Evolutionary conservation across 2,797 vertebrate genomes (phyloP).

Genomic region (Salarias fasciatus): DNA sequence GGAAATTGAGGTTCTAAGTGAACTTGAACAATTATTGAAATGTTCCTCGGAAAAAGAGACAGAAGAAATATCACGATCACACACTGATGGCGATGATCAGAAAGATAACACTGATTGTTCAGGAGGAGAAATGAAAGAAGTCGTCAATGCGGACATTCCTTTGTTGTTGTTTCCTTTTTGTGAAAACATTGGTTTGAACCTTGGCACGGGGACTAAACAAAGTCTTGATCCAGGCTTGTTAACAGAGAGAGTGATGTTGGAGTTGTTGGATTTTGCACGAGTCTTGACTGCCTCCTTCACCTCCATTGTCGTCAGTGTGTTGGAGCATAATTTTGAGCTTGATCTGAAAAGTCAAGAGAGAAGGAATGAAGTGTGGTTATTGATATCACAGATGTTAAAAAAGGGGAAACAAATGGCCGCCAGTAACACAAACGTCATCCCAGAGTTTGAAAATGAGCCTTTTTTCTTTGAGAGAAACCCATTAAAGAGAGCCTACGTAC

Average conservation of each 20-base stretch:
- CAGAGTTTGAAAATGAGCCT: neutral
- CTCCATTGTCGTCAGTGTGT: constrained; percentile 20
- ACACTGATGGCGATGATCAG: neutral
- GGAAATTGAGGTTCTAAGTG: constrained; percentile 1
- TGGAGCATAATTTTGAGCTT: constrained; percentile 44
- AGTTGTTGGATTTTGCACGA: constrained; percentile 21
- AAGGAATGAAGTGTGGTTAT: constrained; percentile 5
- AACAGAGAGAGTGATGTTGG: constrained; percentile 33
- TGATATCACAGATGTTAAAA: constrained; percentile 4
- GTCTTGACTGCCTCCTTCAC: constrained; percentile 15
- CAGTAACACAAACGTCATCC: neutral
- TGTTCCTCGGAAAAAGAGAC: constrained; percentile 9
- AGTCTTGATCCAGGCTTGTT: constrained; percentile 30
- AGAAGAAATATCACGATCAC: neutral
- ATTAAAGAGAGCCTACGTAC: neutral
- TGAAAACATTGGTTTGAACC: constrained; percentile 35
- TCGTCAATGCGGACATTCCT: constrained; percentile 7
- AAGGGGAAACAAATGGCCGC: constrained; percentile 4
- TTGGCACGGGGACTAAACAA: constrained; percentile 27
- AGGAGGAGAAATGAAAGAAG: too few species aligned
- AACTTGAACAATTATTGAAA: neutral
- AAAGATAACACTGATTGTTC: too few species aligned
- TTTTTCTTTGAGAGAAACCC: constrained; percentile 21
- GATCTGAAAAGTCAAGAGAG: constrained; percentile 11
- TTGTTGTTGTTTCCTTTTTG: constrained; percentile 19